phyloP scores from a whole-genome alignment of 2,888 invertebrate species.

The Hemaris fuciformis region DNA sequence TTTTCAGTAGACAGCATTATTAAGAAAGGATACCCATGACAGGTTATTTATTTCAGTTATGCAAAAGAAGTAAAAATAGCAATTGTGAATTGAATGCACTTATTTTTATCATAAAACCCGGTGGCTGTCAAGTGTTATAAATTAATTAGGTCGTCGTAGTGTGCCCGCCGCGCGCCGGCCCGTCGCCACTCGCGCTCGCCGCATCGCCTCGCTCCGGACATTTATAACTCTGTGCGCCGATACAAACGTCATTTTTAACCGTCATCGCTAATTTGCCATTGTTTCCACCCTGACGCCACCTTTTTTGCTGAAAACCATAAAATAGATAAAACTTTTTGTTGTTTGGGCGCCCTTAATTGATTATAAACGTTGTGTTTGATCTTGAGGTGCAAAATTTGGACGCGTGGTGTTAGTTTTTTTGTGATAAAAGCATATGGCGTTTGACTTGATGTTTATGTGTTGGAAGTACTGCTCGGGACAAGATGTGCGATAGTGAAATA shows the following conservation, averaged over 20 bases:
- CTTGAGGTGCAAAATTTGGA: constrained; percentile 28
- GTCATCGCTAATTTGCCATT: constrained; percentile 80
- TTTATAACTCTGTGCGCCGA: constrained; percentile 54
- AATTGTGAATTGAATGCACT: not conserved
- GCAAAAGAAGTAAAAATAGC: not conserved
- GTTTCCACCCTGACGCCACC: constrained; percentile 75
- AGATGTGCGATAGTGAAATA: not conserved
- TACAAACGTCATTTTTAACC: constrained; percentile 74
- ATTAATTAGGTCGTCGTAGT: constrained; percentile 44
- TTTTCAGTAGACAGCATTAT: too few species aligned
- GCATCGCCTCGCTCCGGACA: constrained; percentile 47
- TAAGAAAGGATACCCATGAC: too few species aligned
- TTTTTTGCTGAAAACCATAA: constrained; percentile 77
- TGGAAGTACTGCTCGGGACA: not conserved
- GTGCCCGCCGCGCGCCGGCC: not conserved
- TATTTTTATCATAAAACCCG: constrained; percentile 8
- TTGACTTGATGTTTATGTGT: not conserved
- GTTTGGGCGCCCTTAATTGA: constrained; percentile 65
- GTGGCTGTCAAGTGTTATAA: constrained; percentile 34
- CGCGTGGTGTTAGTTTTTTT: constrained; percentile 5
- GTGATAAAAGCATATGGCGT: not conserved
- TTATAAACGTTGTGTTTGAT: constrained; percentile 59
- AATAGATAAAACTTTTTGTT: constrained; percentile 71
- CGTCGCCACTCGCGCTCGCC: constrained; percentile 13
- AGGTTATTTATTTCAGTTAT: too few species aligned